Percentiles rank a stretch among this genome's conserved stretches.
Conservation (phyloP, 2,888 invertebrate species). For the Tetragnatha montana region DNA sequence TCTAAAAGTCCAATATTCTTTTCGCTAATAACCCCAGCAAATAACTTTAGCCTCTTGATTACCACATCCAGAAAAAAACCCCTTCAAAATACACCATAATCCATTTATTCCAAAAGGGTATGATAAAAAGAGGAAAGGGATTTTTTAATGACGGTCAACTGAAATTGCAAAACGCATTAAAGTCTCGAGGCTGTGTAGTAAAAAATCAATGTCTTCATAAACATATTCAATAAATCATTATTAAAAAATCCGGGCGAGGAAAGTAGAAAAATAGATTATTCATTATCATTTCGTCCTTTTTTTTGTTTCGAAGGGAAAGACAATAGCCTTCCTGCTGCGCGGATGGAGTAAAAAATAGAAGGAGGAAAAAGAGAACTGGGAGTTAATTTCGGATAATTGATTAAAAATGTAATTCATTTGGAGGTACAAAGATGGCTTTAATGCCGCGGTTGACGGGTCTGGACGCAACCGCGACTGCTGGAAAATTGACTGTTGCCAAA, state of each 20-base stretch:
- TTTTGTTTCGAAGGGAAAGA: constrained; percentile 13
- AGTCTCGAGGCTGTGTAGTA: neutral
- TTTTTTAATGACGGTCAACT: neutral
- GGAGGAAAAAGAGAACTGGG: neutral
- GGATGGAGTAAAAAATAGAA: neutral
- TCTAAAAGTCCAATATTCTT: too few species aligned
- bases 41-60: neutral
- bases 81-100: neutral
- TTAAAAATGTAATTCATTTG: constrained; percentile 57
- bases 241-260: constrained; percentile 4
- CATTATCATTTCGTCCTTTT: constrained; percentile 12
- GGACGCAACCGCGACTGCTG: constrained; percentile 5
- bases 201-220: constrained; percentile 33
- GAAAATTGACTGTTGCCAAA: constrained; percentile 44
- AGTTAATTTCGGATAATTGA: constrained; percentile 52
- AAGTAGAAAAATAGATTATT: neutral
- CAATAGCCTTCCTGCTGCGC: constrained; percentile 16
- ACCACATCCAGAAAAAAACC: neutral
- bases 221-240: constrained; percentile 35
- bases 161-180: constrained; percentile 16
- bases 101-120: neutral
- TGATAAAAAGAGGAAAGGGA: neutral
- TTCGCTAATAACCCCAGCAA: too few species aligned
- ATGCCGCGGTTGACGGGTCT: constrained; percentile 10
- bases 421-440: constrained; percentile 11